Conservation (phyloP, 2,888 invertebrate genomes). For the Brachyopa scutellaris region DNA sequence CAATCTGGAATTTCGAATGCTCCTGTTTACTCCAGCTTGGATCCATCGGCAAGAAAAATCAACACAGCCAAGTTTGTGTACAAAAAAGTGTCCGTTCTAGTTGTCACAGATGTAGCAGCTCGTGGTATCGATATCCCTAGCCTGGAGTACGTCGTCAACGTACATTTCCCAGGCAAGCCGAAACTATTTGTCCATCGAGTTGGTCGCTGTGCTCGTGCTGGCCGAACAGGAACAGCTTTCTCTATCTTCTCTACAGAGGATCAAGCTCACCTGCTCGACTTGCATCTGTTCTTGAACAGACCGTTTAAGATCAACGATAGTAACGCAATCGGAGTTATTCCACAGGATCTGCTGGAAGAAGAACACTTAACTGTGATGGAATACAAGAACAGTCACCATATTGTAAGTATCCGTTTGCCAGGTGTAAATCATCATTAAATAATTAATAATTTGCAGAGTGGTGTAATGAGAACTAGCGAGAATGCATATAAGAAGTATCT, state of each 20-base stretch:
- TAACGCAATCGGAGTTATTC: conserved; percentile 86
- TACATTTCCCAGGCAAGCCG: conserved; percentile 97
- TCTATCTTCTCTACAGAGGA: conserved; percentile 96
- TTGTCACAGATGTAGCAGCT: conserved; percentile 99
- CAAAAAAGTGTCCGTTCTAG: conserved; percentile 90
- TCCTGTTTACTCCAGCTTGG: conserved; percentile 96
- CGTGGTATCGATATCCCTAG: conserved; percentile 98
- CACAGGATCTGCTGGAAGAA: conserved; percentile 91
- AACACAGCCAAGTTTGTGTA: conserved; percentile 94
- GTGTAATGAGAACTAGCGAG: conserved; percentile 87
- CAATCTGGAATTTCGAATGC: conserved; percentile 91
- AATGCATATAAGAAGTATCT: conserved; percentile 97
- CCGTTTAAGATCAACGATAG: conserved; percentile 83
- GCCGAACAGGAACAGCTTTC: conserved; percentile 94
- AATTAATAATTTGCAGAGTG: conserved; percentile 82
- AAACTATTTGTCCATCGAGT: conserved; percentile 99
- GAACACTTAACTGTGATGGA: conserved; percentile 89
- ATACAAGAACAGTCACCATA: conserved; percentile 89
- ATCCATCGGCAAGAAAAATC: conserved; percentile 96
- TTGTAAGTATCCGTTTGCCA: conserved; percentile 84
- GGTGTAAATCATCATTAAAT: conserved; percentile 3
- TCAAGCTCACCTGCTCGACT: conserved; percentile 94
- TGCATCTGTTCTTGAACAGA: conserved; percentile 95
- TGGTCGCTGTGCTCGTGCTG: conserved; percentile 98
- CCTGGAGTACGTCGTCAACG: conserved; percentile 97